Conservation (phyloP, 2,113 vertebrate genomes). For the Bettongia penicillata region DNA sequence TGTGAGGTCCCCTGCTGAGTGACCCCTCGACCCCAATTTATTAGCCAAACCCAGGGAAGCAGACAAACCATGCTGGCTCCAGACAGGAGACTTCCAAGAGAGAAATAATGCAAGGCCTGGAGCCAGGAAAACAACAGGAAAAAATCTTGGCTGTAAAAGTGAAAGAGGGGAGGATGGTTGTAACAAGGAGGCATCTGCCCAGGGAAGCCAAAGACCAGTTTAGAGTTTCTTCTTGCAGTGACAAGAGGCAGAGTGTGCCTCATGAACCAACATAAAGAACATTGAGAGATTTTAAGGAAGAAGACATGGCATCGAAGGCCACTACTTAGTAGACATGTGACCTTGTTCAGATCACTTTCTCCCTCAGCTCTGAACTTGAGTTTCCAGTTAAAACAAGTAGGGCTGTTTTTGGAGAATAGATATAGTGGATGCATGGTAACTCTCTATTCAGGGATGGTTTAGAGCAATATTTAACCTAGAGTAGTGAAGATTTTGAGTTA, state of each 20-base stretch:
- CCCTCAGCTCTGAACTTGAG: background rate
- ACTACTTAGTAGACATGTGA: background rate
- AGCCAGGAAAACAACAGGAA: constrained; percentile 71
- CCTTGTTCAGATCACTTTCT: background rate
- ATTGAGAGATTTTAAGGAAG: background rate
- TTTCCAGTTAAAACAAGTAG: background rate
- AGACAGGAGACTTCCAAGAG: constrained; percentile 86
- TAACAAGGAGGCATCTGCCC: constrained; percentile 68
- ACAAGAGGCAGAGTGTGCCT: constrained; percentile 40
- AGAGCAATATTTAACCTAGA: background rate
- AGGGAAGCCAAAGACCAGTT: constrained; percentile 60
- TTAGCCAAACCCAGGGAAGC: constrained; percentile 87
- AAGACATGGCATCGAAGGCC: background rate
- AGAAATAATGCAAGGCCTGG: constrained; percentile 82
- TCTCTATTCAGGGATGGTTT: background rate
- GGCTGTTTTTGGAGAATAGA: background rate
- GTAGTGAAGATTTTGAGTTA: background rate
- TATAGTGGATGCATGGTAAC: background rate
- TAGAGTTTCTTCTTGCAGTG: constrained; percentile 71
- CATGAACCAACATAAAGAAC: background rate
- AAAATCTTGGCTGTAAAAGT: constrained; percentile 64
- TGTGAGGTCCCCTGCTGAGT: constrained; percentile 87
- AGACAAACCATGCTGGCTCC: constrained; percentile 87
- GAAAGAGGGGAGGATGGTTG: constrained; percentile 70
- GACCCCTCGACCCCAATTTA: constrained; percentile 90